Evolutionary conservation across 2,797 vertebrate genomes (phyloP).

Genomic region (Tangara arthus): DNA sequence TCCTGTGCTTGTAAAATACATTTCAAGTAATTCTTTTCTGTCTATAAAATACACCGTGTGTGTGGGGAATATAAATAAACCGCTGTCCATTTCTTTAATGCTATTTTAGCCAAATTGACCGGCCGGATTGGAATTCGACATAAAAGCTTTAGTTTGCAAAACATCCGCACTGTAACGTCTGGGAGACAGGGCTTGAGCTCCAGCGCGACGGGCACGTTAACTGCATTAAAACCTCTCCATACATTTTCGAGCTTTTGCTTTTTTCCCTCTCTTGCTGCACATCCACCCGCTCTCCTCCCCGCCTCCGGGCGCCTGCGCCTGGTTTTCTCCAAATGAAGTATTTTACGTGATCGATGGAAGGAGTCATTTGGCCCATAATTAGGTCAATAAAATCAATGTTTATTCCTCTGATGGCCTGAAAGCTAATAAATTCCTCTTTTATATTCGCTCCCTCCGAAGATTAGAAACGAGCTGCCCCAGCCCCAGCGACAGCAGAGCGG

Average conservation of each 20-base stretch:
- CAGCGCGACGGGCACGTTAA: constrained; percentile 37
- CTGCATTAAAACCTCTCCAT: constrained; percentile 45
- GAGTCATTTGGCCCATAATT: constrained; percentile 69
- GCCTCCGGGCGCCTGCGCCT: constrained; percentile 33
- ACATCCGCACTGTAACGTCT: constrained; percentile 54
- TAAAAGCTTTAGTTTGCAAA: constrained; percentile 61
- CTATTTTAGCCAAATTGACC: constrained; percentile 67
- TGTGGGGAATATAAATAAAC: not conserved
- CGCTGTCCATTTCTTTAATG: constrained; percentile 62
- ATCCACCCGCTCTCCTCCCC: constrained; percentile 32
- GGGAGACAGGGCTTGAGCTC: constrained; percentile 32
- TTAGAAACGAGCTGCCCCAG: not conserved
- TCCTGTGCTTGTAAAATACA: constrained; percentile 46
- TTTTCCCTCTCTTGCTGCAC: not conserved
- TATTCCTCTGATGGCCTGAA: constrained; percentile 57
- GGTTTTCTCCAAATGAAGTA: constrained; percentile 61
- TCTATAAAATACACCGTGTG: constrained; percentile 13
- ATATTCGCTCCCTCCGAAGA: constrained; percentile 18
- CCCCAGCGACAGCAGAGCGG: not conserved
- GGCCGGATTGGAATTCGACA: constrained; percentile 61
- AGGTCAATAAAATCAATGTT: constrained; percentile 75
- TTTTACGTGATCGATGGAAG: constrained; percentile 70
- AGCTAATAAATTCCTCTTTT: constrained; percentile 68
- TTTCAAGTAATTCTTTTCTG: constrained; percentile 29
- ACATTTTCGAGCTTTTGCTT: constrained; percentile 35